Base-by-base conservation (phyloP, 2,113 vertebrate species). In the Cebus imitator region DNA sequence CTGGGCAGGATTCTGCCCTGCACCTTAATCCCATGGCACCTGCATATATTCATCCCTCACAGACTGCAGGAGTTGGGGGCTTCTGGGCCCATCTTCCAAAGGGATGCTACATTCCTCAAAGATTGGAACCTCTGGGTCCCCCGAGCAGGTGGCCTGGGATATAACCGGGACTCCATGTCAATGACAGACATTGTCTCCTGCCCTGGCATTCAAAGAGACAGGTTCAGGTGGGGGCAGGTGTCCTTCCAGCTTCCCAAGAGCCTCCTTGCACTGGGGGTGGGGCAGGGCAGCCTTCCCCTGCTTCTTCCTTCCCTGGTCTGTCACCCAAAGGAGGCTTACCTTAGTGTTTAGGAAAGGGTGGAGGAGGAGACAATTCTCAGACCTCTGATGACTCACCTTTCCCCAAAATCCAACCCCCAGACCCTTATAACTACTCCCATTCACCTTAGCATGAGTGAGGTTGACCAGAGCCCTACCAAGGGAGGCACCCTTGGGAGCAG, bases 11-110 rank as follows among this genome's bases (percentile, higher is more conserved):
- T 4, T 80, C 73, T 70, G 73, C 6, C 30, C 84, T 35, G 9
- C 9, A 61, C 76, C 72, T 40, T 4, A 64, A 43, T 4, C 32
- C 20, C 20, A 1, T 1, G 0, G 2, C 7, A 6, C 27, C 95
- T 64, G 13, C 7, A 12, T 0, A 6, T 1, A 4, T 1, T 13
- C 43, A 66, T 35, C 11, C 18, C 14, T 48, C 7, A 45, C 2
- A 1, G 45, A 8, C 40, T 11, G 9, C 2, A 0, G 45, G 75
- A 35, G 20, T 2, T 89, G 17, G 35, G 40, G 20, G 17, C 37
- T 58, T 73, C 85, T 1, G 0, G 2, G 20, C 16, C 75, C 76
- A 27, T 27, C 58, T 64, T 73, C 87, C 61, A 78, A 6, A 35
- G 30, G 35, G 85, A 66, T 13, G 81, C 40, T 25, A 9, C 40